phyloP scores from a whole-genome alignment of 2,113 vertebrate species.

The Cricetomys ansorgei region DNA sequence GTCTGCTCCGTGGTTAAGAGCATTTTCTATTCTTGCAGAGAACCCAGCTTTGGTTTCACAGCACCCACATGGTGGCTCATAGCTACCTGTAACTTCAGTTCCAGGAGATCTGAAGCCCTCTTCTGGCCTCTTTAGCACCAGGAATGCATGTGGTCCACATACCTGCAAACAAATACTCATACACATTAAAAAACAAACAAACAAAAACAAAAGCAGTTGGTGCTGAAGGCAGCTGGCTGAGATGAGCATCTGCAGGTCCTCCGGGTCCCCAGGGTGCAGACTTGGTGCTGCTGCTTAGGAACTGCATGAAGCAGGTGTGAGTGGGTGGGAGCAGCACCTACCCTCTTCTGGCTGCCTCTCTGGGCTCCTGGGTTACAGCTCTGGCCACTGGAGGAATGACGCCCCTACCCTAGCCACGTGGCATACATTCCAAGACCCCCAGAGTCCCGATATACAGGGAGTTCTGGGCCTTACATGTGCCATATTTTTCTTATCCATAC shows the following conservation, averaged over 20 bases:
- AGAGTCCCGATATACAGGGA: no score
- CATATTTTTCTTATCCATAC: not conserved
- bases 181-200: not conserved
- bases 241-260: not conserved
- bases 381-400: not conserved
- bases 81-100: not conserved
- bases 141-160: not conserved
- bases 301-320: accelerated
- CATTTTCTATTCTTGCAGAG: not conserved
- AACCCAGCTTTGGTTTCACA: not conserved
- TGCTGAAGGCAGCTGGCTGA: accelerated
- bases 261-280: not conserved
- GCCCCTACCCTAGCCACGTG: not conserved
- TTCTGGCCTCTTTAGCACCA: not conserved
- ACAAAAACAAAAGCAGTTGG: not conserved
- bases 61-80: not conserved
- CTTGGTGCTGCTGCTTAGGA: no score
- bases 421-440: no score
- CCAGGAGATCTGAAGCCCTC: not conserved
- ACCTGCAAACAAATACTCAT: not conserved
- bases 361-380: not conserved
- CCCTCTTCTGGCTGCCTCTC: accelerated
- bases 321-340: accelerated
- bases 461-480: not conserved
- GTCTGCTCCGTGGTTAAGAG: not conserved